Conservation (phyloP, 2,888 invertebrate species). For the Aphodius sticticus region DNA sequence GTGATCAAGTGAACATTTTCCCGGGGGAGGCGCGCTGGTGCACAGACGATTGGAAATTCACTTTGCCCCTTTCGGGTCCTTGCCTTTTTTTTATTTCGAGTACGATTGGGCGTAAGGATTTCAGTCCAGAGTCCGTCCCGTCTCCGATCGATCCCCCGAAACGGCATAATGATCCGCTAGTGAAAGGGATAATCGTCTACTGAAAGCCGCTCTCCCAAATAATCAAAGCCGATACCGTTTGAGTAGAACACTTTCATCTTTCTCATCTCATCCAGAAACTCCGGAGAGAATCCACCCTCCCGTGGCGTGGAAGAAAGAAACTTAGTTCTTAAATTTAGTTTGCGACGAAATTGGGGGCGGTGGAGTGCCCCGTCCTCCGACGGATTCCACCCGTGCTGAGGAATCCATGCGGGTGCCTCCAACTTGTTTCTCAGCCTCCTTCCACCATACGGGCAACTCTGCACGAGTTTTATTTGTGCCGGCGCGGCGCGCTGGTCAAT, state of each 20-base stretch:
- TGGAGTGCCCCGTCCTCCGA: slow-evolving; percentile 42
- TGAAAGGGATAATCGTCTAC: slow-evolving; percentile 50
- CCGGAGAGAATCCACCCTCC: slow-evolving; percentile 39
- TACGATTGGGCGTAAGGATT: slow-evolving; percentile 7
- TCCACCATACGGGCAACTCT: neutral
- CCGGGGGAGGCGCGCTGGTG: neutral
- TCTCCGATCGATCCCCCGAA: slow-evolving; percentile 30
- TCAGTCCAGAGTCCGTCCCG: neutral
- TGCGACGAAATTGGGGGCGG: slow-evolving; percentile 54
- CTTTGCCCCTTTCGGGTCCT: slow-evolving; percentile 13
- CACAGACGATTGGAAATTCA: neutral
- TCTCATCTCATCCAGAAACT: slow-evolving; percentile 15
- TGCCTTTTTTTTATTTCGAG: neutral
- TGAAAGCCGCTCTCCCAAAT: slow-evolving; percentile 21
- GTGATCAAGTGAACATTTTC: neutral
- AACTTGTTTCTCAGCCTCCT: slow-evolving; percentile 47
- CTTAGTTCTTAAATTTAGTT: slow-evolving; percentile 57
- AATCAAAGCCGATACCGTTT: slow-evolving; percentile 24
- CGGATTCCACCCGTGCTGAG: slow-evolving; percentile 41
- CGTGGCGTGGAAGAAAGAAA: slow-evolving; percentile 48
- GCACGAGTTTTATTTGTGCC: neutral
- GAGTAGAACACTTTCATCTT: slow-evolving; percentile 19
- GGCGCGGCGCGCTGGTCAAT: neutral
- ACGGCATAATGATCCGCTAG: slow-evolving; percentile 46
- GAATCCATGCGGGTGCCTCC: slow-evolving; percentile 50